Evolutionary conservation across 2,888 invertebrate genomes (phyloP), one percentile per base, ranked within the genome.

Genomic region (Pharmacophagus antenor): DNA sequence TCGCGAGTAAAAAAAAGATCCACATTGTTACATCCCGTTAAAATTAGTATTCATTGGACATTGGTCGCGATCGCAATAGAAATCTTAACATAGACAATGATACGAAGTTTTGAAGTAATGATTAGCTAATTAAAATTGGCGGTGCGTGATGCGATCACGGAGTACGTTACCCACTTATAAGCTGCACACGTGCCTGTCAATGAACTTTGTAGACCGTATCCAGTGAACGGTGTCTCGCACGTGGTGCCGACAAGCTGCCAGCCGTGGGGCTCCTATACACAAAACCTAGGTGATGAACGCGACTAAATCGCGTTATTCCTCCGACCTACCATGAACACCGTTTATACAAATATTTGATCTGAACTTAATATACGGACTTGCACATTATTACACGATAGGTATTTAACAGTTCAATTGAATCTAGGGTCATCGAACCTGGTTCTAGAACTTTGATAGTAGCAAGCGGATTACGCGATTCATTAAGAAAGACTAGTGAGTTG

Each of bases 141-240:
- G 77, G 74, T 88, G 87, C 88, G 87, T 88, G 84, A 86, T 82
- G 76, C 80, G 84, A 81, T 80, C 83, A 80, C 78, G 76, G 76
- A 83, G 76, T 82, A 79, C 75, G 81, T 82, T 85, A 84, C 79
- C 77, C 81, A 80, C 82, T 82, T 83, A 83, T 75, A 86, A 81
- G 82, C 85, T 84, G 81, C 85, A 85, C 88, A 88, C 88, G 88
- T 86, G 85, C 83, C 88, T 86, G 89, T 88, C 89, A 90, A 88
- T 88, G 89, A 89, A 89, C 89, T 86, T 80, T 80, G 79, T 75
- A 76, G 74, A 77, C 80, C 77, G 82, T 79, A 76, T 76, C 76
- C 78, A 72, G 75, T 74, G 72, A 69, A 71, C 74, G 74, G 72
- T 64, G 62, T 62, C 64, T 69, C 68, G 69, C 75, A 77, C 79